Evolutionary conservation across 2,113 vertebrate species (phyloP).

Genomic region (Aptenodytes patagonicus): DNA sequence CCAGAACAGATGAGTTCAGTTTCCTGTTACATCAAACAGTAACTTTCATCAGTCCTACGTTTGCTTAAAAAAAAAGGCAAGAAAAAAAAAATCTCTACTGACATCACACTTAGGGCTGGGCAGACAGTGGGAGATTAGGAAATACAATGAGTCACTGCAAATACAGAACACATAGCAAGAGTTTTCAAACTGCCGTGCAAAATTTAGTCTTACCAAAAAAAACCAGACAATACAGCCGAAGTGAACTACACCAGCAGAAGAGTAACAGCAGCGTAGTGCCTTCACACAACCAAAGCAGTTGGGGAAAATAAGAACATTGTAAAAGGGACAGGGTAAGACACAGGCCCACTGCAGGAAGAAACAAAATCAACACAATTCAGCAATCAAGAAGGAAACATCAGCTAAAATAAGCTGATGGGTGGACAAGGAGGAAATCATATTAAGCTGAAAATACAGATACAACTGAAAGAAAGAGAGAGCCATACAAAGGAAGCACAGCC

Average conservation of each 20-base stretch:
- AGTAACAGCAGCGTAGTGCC: not conserved
- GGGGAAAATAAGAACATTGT: not conserved
- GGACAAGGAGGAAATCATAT: constrained; percentile 48
- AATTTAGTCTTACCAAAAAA: not conserved
- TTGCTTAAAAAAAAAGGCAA: not conserved
- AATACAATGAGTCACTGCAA: constrained; percentile 52
- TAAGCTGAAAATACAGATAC: not conserved
- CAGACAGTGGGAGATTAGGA: constrained; percentile 41
- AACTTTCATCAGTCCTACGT: constrained; percentile 28
- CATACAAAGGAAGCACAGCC: not conserved
- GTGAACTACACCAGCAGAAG: not conserved
- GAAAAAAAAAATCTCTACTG: constrained; percentile 12
- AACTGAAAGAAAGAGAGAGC: not conserved
- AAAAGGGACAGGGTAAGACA: not conserved
- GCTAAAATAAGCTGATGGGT: constrained; percentile 55
- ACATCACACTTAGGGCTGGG: constrained; percentile 44
- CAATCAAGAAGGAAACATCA: constrained; percentile 40
- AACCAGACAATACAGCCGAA: not conserved
- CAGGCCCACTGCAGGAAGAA: not conserved
- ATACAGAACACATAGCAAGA: not conserved
- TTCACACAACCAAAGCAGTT: not conserved
- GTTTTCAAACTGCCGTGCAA: not conserved
- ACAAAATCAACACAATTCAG: constrained; percentile 4
- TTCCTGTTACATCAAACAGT: constrained; percentile 60
- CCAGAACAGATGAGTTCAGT: constrained; percentile 39